Evolutionary conservation across 1,140 invertebrate species (phyloP).

Genomic region (Sesamia nonagrioides): DNA sequence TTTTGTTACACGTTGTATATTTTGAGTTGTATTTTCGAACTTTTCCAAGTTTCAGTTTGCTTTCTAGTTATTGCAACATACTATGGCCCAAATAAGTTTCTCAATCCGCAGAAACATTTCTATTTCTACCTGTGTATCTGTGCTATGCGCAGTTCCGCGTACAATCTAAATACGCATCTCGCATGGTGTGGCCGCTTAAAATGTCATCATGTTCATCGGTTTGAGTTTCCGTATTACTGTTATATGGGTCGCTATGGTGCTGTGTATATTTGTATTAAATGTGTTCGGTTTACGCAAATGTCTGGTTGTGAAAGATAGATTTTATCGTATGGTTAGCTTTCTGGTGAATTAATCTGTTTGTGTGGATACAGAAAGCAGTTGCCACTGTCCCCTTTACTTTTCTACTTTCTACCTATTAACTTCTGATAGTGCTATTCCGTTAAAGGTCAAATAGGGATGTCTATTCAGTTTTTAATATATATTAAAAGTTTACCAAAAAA

Average conservation of each 20-base stretch:
- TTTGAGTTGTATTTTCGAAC: too few relatives aligned
- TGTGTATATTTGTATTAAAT: background rate
- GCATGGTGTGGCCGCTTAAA: conserved; percentile 37
- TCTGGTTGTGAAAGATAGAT: background rate
- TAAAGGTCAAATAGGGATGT: too few relatives aligned
- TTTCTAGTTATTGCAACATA: background rate
- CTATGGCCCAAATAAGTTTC: background rate
- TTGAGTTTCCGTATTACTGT: conserved; percentile 36
- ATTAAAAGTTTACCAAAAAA: too few relatives aligned
- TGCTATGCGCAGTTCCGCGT: conserved; percentile 32
- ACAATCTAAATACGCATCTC: conserved; percentile 38
- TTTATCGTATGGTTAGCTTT: background rate
- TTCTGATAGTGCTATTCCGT: too few relatives aligned
- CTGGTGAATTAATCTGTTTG: background rate
- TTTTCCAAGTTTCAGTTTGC: too few relatives aligned
- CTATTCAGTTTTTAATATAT: too few relatives aligned
- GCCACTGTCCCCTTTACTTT: too few relatives aligned
- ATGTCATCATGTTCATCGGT: conserved; percentile 35
- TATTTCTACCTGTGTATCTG: conserved; percentile 28
- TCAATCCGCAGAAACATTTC: conserved; percentile 6
- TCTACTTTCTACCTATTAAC: too few relatives aligned
- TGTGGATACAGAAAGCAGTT: too few relatives aligned
- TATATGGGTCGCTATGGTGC: conserved; percentile 6
- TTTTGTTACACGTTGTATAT: too few relatives aligned
- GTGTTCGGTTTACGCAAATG: background rate